Conservation (phyloP, 2,113 vertebrate genomes). For the Lynx canadensis region DNA sequence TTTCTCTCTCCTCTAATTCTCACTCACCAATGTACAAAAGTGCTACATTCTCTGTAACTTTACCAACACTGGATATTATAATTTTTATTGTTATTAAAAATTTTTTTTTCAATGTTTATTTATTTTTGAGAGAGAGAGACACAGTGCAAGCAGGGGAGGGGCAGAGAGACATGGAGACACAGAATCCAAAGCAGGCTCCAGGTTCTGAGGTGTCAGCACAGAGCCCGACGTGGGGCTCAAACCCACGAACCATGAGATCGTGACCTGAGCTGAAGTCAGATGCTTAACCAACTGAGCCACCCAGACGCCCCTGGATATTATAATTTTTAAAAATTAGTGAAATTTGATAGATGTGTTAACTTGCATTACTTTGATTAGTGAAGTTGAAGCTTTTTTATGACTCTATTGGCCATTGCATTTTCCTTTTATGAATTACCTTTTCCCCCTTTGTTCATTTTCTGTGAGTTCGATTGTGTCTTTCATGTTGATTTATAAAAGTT, state of each 20-base stretch:
- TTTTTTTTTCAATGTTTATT: no score
- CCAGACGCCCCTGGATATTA: not conserved
- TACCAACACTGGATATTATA: not conserved
- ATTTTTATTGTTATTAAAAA: not conserved
- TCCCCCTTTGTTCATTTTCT: not conserved
- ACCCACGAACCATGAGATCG: no score
- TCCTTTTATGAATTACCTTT: not conserved
- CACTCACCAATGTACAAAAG: not conserved
- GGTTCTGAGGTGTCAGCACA: no score
- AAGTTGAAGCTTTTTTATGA: not conserved
- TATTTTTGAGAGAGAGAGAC: no score
- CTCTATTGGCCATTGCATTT: not conserved
- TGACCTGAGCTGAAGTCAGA: no score
- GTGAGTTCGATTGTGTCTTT: not conserved
- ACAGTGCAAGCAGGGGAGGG: no score
- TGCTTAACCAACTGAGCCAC: no score
- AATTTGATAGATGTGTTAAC: not conserved
- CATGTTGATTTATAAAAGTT: not conserved
- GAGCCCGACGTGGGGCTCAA: fast-evolving
- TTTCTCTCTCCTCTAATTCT: not conserved
- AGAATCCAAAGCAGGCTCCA: no score
- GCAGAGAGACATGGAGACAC: no score
- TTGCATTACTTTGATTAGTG: not conserved
- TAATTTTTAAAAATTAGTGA: not conserved
- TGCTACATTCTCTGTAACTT: not conserved